A percentile compares a stretch with the other conserved stretches of the same genome.
Evolutionary conservation across 53 echinoderm and acorn worm genomes (phyloP).

Genomic region (Echinarachnius parma): DNA sequence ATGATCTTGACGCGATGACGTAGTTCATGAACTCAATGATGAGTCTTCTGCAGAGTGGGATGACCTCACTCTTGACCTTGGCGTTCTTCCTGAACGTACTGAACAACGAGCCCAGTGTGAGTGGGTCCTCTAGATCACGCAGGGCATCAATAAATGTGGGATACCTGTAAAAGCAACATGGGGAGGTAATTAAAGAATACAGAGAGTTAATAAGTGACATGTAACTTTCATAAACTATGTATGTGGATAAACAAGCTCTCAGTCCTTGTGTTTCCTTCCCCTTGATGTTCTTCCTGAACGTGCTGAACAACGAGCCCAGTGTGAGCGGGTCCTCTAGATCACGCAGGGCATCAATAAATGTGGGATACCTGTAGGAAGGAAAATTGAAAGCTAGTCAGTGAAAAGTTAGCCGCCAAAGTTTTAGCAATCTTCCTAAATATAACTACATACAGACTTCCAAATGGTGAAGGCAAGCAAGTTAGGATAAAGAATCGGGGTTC

Average conservation of each 20-base stretch:
- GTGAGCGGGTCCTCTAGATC: conserved; percentile 91
- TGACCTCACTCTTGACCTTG: conserved; percentile 57
- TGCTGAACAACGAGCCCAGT: conserved; percentile 70
- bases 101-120: conserved; percentile 80
- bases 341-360: conserved; percentile 89
- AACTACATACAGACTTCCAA: too few relatives aligned
- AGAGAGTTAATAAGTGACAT: too few relatives aligned
- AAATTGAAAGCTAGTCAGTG: too few relatives aligned
- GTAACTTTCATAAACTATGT: too few relatives aligned
- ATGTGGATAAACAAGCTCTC: too few relatives aligned
- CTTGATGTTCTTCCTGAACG: conserved; percentile 70
- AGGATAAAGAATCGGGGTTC: too few relatives aligned
- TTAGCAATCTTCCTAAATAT: too few relatives aligned
- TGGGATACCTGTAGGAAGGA: conserved; percentile 95
- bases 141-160: conserved; percentile 95
- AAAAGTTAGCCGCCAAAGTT: too few relatives aligned
- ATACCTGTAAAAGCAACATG: conserved; percentile 49
- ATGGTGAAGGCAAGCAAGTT: too few relatives aligned
- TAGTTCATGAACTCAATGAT: conserved; percentile 87
- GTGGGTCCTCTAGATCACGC: conserved; percentile 83
- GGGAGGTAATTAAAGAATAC: neutral
- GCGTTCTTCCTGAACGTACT: conserved; percentile 69
- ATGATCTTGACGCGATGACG: conserved; percentile 81
- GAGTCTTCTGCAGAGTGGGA: conserved; percentile 76
- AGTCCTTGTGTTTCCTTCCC: too few relatives aligned